Percentiles rank a stretch among this genome's conserved stretches.
Conservation (phyloP, 2,888 invertebrate genomes). For the Pheosia tremula region DNA sequence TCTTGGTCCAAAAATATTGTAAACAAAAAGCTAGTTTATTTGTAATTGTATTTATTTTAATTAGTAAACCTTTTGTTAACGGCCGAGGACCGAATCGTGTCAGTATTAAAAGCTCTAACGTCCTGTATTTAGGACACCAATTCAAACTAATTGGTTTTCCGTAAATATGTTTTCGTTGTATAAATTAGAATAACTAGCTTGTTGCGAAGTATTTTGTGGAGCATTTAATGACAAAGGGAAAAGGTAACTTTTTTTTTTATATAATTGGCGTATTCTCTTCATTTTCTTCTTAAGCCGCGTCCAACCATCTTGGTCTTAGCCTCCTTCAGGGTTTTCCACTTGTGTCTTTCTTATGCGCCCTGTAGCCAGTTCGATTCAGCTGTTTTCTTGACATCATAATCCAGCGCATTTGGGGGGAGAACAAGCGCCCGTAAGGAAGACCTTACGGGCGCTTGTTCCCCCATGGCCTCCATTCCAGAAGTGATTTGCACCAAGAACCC, state of each 20-base stretch:
- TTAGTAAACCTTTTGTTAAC: neutral
- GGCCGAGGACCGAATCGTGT: neutral
- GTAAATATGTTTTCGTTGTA: neutral
- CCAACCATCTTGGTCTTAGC: no score
- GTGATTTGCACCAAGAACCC: no score
- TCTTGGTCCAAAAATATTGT: neutral
- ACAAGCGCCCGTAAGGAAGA: no score
- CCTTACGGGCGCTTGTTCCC: no score
- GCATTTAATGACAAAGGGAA: neutral
- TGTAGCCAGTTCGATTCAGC: no score
- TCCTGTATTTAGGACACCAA: neutral
- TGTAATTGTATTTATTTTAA: neutral
- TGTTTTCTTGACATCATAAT: no score
- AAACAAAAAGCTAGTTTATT: neutral
- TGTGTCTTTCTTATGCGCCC: no score
- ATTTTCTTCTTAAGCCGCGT: no score
- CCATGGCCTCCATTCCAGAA: no score
- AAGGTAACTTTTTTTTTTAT: neutral
- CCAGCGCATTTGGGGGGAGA: no score
- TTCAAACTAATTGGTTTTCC: neutral
- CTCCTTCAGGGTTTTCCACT: no score
- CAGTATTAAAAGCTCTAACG: neutral
- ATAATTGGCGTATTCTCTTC: no score
- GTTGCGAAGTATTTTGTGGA: neutral
- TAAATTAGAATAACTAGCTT: neutral